These are phyloP conservation scores for Thera obeliscata DNA, from an alignment of 2,888 invertebrate genomes.

Conservation along the genomic window DNA sequence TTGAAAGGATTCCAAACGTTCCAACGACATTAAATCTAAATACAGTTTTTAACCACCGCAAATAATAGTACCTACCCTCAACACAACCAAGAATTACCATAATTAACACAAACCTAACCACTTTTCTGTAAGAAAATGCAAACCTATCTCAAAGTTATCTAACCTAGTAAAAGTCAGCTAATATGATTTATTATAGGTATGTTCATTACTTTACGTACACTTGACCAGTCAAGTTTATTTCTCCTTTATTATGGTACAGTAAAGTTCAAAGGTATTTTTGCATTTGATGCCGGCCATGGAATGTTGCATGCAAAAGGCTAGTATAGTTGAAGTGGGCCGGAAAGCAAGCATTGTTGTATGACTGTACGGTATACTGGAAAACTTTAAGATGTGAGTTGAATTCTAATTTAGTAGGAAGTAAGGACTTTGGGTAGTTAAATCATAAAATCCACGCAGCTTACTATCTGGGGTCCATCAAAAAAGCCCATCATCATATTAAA, in stretches of 20 bases:
- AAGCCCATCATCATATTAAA: background rate
- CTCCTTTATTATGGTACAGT: slow-evolving; percentile 14
- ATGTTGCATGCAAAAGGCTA: slow-evolving; percentile 66
- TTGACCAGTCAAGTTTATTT: slow-evolving; percentile 24
- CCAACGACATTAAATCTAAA: background rate
- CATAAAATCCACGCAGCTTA: slow-evolving; percentile 14
- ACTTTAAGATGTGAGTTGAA: slow-evolving; percentile 40
- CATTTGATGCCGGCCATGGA: slow-evolving; percentile 40
- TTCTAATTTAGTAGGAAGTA: slow-evolving; percentile 39
- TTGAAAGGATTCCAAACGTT: background rate
- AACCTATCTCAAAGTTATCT: background rate
- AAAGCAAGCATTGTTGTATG: slow-evolving; percentile 46
- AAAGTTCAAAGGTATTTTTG: slow-evolving; percentile 11
- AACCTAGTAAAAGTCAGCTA: slow-evolving; percentile 3
- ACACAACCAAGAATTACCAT: background rate
- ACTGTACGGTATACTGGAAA: slow-evolving; percentile 43
- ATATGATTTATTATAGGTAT: slow-evolving; percentile 27
- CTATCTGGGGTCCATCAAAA: background rate
- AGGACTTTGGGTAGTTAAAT: slow-evolving; percentile 24
- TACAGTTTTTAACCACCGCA: background rate
- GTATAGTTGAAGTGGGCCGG: slow-evolving; percentile 50
- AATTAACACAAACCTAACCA: background rate
- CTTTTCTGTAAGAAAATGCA: background rate
- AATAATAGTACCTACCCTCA: background rate
- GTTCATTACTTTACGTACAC: slow-evolving; percentile 23